Evolutionary conservation across 2,113 vertebrate species (phyloP).

Genomic region (Amphiprion ocellaris): DNA sequence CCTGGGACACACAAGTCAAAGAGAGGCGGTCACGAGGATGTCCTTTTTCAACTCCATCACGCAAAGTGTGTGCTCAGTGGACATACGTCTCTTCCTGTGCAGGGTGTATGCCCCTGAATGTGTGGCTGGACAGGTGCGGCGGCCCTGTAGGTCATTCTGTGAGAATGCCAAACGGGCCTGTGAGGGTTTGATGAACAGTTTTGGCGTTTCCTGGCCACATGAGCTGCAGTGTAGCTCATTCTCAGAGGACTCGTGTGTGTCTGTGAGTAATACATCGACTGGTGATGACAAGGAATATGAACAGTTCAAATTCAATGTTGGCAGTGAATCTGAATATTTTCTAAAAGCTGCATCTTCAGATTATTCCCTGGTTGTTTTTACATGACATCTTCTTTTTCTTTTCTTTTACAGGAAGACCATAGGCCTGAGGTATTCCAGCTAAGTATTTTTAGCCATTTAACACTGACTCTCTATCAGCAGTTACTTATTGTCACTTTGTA

Average conservation of each 20-base stretch:
- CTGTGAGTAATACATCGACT: conserved; percentile 42
- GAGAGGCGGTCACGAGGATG: conserved; percentile 67
- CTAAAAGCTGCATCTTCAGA: neutral
- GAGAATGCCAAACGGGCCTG: conserved; percentile 62
- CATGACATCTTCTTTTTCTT: neutral
- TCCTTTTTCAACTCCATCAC: conserved; percentile 72
- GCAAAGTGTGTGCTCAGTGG: conserved; percentile 42
- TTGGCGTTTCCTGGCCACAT: conserved; percentile 68
- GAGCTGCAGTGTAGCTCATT: conserved; percentile 69
- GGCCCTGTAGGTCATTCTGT: conserved; percentile 75
- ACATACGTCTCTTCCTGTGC: conserved; percentile 72
- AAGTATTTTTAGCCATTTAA: neutral
- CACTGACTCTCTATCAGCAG: too few species aligned
- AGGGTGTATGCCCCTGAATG: conserved; percentile 74
- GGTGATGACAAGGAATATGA: accelerated
- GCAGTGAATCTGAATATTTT: accelerated
- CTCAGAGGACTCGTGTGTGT: conserved; percentile 72
- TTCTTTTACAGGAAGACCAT: conserved; percentile 59
- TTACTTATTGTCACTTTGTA: too few species aligned
- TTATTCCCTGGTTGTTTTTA: neutral
- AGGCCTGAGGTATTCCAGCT: conserved; percentile 46
- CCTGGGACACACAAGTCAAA: conserved; percentile 72
- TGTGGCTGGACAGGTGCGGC: conserved; percentile 48
- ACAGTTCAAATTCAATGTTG: neutral
- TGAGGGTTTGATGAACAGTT: conserved; percentile 48